phyloP scores from a whole-genome alignment of 1,140 invertebrate genomes.

The Cataglyphis hispanica region DNA sequence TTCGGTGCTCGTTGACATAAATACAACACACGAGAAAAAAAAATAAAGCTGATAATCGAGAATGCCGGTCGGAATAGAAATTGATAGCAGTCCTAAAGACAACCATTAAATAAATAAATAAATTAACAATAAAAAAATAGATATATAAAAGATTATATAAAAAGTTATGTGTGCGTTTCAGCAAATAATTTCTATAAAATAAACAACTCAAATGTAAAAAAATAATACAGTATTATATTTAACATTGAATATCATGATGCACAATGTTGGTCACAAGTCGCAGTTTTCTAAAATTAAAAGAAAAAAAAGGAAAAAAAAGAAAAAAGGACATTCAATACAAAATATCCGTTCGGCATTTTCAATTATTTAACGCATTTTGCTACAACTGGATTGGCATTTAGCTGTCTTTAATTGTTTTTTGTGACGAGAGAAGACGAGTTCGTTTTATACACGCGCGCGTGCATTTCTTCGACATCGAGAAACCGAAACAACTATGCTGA shows the following conservation, averaged over 20 bases:
- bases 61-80: constrained; percentile 32
- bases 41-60: constrained; percentile 39
- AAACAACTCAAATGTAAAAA: neutral
- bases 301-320: constrained; percentile 9
- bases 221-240: neutral
- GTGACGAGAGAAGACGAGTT: constrained; percentile 46
- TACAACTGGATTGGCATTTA: constrained; percentile 10
- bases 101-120: constrained; percentile 5
- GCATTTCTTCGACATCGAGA: constrained; percentile 25
- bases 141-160: constrained; percentile 32
- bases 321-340: neutral
- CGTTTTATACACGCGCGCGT: constrained; percentile 6
- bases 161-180: constrained; percentile 11
- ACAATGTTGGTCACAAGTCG: neutral
- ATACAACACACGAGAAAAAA: constrained; percentile 19
- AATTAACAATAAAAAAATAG: neutral
- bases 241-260: neutral
- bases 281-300: neutral
- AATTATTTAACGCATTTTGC: constrained; percentile 27
- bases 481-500: constrained; percentile 48
- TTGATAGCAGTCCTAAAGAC: neutral
- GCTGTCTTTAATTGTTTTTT: constrained; percentile 26
- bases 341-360: constrained; percentile 39
- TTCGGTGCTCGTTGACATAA: no score
- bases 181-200: constrained; percentile 11